phyloP scores from a whole-genome alignment of 1,140 invertebrate species.

The Sycophaga agraensis region DNA sequence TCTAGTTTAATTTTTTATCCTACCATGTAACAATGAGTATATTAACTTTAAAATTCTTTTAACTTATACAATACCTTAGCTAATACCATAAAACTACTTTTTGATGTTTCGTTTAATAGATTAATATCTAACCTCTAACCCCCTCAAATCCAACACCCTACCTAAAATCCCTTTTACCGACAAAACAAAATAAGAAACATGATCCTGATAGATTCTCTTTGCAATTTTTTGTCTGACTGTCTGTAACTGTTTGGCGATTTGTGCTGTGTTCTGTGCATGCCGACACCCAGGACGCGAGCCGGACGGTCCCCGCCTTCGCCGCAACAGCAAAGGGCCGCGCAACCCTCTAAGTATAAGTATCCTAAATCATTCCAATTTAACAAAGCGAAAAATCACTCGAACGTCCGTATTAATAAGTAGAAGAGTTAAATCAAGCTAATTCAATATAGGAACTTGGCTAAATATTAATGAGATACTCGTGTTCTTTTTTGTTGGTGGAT shows the following conservation, averaged over 20 bases:
- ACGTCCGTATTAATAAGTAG: no score
- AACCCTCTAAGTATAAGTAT: slow-evolving; percentile 59
- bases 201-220: slow-evolving; percentile 28
- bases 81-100: not conserved
- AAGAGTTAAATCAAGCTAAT: no score
- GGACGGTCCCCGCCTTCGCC: slow-evolving; percentile 58
- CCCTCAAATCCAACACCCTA: not conserved
- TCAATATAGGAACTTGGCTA: no score
- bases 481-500: no score
- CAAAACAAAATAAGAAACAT: not conserved
- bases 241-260: slow-evolving; percentile 58
- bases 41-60: slow-evolving; percentile 3
- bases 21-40: not conserved
- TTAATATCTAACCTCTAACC: not conserved
- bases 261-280: slow-evolving; percentile 60
- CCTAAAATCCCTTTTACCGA: not conserved
- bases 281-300: slow-evolving; percentile 55
- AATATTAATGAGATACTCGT: no score
- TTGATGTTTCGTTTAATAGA: slow-evolving; percentile 5
- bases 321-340: slow-evolving; percentile 56
- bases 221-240: slow-evolving; percentile 47
- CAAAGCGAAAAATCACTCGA: slow-evolving; percentile 19
- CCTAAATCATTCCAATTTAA: slow-evolving; percentile 38
- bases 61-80: not conserved
- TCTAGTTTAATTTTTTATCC: not conserved